Evolutionary conservation across 64 coral and sea anemone genomes (phyloP).

Genomic region (Stichodactyla helianthus): DNA sequence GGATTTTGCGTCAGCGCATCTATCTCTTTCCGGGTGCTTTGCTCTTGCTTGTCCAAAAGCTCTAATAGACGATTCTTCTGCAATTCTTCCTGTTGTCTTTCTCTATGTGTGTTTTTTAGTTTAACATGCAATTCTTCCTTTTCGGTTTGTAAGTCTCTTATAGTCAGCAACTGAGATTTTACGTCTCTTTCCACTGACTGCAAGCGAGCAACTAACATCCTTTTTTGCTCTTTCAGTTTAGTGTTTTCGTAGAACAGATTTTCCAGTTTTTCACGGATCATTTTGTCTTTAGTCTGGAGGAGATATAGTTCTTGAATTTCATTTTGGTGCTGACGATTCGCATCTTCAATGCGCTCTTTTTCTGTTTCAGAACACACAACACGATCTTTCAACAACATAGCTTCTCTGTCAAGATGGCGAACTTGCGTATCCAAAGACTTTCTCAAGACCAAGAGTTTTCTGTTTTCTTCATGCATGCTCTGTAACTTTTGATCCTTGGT

Average conservation of each 20-base stretch:
- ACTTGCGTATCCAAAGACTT: slow-evolving; percentile 47
- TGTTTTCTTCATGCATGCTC: slow-evolving; percentile 25
- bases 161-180: not conserved
- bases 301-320: slow-evolving; percentile 50
- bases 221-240: slow-evolving; percentile 45
- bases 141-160: slow-evolving; percentile 8
- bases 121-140: not conserved
- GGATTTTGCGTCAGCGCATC: not conserved
- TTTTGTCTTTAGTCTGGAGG: slow-evolving; percentile 14
- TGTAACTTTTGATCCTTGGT: slow-evolving; percentile 45
- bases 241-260: slow-evolving; percentile 50
- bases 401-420: slow-evolving; percentile 30
- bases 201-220: slow-evolving; percentile 18
- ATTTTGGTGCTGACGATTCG: slow-evolving; percentile 42
- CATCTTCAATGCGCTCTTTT: slow-evolving; percentile 62
- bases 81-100: slow-evolving; percentile 20
- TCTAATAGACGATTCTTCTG: slow-evolving; percentile 10
- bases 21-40: slow-evolving; percentile 2
- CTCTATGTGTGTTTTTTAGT: slow-evolving; percentile 19
- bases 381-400: slow-evolving; percentile 29
- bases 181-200: slow-evolving; percentile 9
- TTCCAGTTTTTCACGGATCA: slow-evolving; percentile 32
- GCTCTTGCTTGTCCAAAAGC: slow-evolving; percentile 37
- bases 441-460: slow-evolving; percentile 27
- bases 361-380: slow-evolving; percentile 35